A percentile compares a stretch with the other conserved stretches of the same genome.
phyloP scores from a whole-genome alignment of 2,888 invertebrate genomes.

The Eristalis tenax region DNA sequence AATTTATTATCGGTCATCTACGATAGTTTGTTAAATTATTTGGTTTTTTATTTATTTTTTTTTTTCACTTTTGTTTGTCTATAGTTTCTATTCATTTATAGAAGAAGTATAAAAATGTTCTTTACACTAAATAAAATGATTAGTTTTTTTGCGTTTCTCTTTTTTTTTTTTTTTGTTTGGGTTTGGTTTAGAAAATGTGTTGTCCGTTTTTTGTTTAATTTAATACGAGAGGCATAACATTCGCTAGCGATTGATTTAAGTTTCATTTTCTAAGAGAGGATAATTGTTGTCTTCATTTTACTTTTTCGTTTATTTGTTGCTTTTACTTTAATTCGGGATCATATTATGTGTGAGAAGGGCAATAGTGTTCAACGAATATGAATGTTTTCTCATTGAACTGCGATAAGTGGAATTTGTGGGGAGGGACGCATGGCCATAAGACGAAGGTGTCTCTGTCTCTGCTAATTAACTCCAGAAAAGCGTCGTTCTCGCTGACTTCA shows the following conservation, averaged over 20 bases:
- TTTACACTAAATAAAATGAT: conserved; percentile 72
- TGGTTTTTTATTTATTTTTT: not conserved
- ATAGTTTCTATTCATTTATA: conserved; percentile 48
- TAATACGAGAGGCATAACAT: conserved; percentile 37
- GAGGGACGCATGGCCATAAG: no score
- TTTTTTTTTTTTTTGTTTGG: not conserved
- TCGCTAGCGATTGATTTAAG: conserved; percentile 11
- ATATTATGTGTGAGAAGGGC: not conserved
- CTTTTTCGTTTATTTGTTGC: not conserved
- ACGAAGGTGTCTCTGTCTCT: no score
- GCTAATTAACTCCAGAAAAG: no score
- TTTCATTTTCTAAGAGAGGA: conserved; percentile 11
- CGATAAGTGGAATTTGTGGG: no score
- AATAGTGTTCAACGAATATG: not conserved
- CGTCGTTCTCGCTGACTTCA: no score
- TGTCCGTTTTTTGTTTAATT: conserved; percentile 17
- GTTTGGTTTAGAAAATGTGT: conserved; percentile 40
- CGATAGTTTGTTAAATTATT: conserved; percentile 20
- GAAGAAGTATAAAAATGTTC: conserved; percentile 68
- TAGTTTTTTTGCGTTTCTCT: conserved; percentile 55
- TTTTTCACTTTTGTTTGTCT: conserved; percentile 10
- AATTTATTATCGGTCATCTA: conserved; percentile 56
- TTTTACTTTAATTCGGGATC: conserved; percentile 2
- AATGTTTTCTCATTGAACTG: not conserved
- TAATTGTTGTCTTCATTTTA: not conserved